These are phyloP conservation scores for Crypturellus undulatus DNA, from an alignment of 2,113 vertebrate species.

Conservation along the genomic window DNA sequence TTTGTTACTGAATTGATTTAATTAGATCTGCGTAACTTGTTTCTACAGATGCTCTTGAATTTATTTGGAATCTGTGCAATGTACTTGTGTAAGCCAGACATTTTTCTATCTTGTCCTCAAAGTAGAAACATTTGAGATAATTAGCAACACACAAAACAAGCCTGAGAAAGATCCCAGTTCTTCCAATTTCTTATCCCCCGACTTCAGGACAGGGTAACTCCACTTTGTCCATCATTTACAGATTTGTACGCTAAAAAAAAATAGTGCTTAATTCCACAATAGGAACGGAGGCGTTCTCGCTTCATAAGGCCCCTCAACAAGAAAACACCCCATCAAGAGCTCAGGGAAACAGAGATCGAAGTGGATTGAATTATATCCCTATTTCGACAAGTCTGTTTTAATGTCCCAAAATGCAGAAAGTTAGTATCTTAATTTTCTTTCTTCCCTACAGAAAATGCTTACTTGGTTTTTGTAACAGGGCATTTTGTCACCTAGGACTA, in stretches of 20 bases:
- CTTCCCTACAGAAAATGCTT: too few relatives aligned
- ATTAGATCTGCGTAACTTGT: slow-evolving; percentile 39
- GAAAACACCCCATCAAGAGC: background rate
- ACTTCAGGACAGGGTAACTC: background rate
- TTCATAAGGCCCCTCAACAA: background rate
- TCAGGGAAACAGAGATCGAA: background rate
- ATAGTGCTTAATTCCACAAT: background rate
- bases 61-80: slow-evolving; percentile 28
- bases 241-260: background rate
- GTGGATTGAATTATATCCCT: background rate
- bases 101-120: slow-evolving; percentile 30
- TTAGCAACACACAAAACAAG: background rate
- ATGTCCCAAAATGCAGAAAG: background rate
- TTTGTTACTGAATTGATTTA: slow-evolving; percentile 66
- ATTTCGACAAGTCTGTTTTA: background rate
- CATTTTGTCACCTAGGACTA: background rate
- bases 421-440: too few relatives aligned
- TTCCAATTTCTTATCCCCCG: background rate
- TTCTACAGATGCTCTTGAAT: slow-evolving; percentile 41
- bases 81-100: background rate
- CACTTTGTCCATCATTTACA: background rate
- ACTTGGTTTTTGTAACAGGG: too few relatives aligned
- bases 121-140: slow-evolving; percentile 46
- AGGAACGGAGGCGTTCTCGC: background rate
- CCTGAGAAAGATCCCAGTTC: background rate